Base-by-base conservation (phyloP, 2,797 vertebrate genomes). In the Micropoecilia bifurca region DNA sequence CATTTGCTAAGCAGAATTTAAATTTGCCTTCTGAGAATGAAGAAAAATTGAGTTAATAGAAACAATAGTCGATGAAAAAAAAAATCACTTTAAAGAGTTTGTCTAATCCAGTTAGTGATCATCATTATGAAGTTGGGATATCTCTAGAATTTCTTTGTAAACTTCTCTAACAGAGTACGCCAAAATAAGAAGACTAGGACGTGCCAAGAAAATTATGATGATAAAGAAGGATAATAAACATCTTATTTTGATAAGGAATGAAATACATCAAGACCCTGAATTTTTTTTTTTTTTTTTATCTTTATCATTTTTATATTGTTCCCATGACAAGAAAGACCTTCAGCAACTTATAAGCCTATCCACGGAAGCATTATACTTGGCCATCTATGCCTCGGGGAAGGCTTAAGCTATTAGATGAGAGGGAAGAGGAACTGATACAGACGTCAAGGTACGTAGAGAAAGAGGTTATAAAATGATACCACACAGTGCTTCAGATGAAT, bases 231-330 rank as follows among this genome's bases (percentile, higher is more conserved):
- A 73, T 75, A 13, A 82, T 6, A 79, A 55, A 71, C 50, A 72
- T 74, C 41, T 57, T n/a, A 77, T 48, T 16, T 71, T 33, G 22
- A 74, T 43, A 41, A 81, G 6, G 2, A 80, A 91, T 90, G 80
- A 94, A 94, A 95, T 93, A 91, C 88, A 92, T 91, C 78, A 90
- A 88, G 80, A 91, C 76, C 84, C 73, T 57, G 75, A 90, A 41
- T 7, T 41, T 41, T 41, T 41, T 1, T 41, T 41, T 41, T 59
- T 78, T 1, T 41, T 41, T 41, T 59, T 78, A 82, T 73, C 83
- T 94, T 91, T 92, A 95, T 95, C 89, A 94, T 94, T 94, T 94
- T 94, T 94, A 91, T 93, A 94, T 95, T 93, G 92, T 94, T 93
- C 85, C 90, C 74, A 84, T 92, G 92, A 95, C 92, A 95, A 94